Base-by-base conservation (phyloP, 2,888 invertebrate species). In the Hipparchia semele region DNA sequence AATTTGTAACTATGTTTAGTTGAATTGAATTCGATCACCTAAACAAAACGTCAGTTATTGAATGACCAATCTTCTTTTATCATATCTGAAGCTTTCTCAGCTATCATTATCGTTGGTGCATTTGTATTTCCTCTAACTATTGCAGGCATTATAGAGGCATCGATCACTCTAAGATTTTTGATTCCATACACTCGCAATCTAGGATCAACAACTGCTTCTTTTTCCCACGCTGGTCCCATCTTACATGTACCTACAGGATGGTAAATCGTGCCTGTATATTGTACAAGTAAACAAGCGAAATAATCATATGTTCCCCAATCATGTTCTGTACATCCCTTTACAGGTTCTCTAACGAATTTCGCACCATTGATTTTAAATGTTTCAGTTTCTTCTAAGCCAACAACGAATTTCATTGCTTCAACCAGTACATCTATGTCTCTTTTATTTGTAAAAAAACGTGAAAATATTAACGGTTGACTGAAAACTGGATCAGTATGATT, bases 21-120 rank as follows among this genome's bases (percentile, higher is more conserved):
- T 39, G 39, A 39, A 39, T 39, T 39, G 39, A 39, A 39, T 39
- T 39, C 39, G 5, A 39, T 39, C 39, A 39, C 39, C 39, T 39
- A 39, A 39, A 39, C 39, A 39, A 39, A 4, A 39, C 5, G 5
- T 39, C 39, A 39, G 39, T 1, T 39, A 39, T 39, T 39, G 39
- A 5, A 67, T 51, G 84, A 76, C 90, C 91, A 90, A 75, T 92
- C 91, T 81, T 96, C 94, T 83, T 97, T 97, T 68, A 97, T 96
- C 92, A 97, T 95, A 86, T 98, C 97, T 0, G 96, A 95, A 0
- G 95, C 97, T 80, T 97, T 97, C 83, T 98, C 98, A 0, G 96
- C 98, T 70, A 98, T 97, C 98, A 98, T 98, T 9, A 98, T 96
- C 0, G 96, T 95, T 0, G 98, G 97, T 0, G 97, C 98, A 85